Percentiles rank a stretch among this genome's conserved stretches.
These are phyloP conservation scores for Oxystoma pomonae DNA, from an alignment of 2,888 invertebrate genomes.

Conservation along the genomic window DNA sequence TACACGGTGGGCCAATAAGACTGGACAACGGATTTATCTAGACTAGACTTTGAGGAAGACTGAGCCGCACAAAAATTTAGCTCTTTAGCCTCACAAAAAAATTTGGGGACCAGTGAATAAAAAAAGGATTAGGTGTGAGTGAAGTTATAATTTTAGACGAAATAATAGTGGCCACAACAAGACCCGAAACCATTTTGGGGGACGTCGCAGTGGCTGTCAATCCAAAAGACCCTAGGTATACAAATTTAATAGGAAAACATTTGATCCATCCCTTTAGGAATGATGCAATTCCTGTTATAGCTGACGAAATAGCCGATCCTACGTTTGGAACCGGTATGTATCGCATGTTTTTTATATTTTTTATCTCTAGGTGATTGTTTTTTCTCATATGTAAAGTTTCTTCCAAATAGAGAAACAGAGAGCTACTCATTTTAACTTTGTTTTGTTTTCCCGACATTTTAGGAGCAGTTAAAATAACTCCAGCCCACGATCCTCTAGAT, in stretches of 20 bases:
- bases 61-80: too few species aligned
- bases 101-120: too few species aligned
- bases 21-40: too few species aligned
- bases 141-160: constrained; percentile 64
- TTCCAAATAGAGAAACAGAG: too few species aligned
- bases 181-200: constrained; percentile 97
- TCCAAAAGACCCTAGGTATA: constrained; percentile 83
- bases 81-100: too few species aligned
- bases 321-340: constrained; percentile 88
- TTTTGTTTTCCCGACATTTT: too few species aligned
- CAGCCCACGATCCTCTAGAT: constrained; percentile 96
- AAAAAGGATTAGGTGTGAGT: too few species aligned
- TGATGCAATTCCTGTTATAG: constrained; percentile 80
- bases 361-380: background rate
- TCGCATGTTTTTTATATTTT: background rate
- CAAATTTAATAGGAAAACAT: constrained; percentile 67
- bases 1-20: too few species aligned
- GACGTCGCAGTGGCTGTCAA: constrained; percentile 98
- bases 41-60: too few species aligned
- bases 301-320: constrained; percentile 92
- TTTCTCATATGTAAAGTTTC: too few species aligned
- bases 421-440: too few species aligned
- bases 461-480: constrained; percentile 98
- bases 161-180: constrained; percentile 92
- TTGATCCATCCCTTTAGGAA: constrained; percentile 86